These are phyloP conservation scores for Lomographa bimaculata DNA, from an alignment of 2,888 invertebrate genomes.

Conservation along the genomic window DNA sequence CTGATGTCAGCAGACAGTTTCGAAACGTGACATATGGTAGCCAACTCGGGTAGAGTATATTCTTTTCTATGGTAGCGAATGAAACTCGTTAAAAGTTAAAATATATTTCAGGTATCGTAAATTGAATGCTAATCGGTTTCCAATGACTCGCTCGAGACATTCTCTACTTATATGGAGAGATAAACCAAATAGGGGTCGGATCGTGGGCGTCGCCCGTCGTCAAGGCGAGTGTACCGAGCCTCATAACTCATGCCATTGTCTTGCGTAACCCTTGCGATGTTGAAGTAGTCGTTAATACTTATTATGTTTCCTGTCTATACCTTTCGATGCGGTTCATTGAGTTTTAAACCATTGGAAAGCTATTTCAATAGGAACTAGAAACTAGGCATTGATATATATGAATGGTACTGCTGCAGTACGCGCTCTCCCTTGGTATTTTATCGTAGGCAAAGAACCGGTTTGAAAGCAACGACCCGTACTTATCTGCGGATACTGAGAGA, in stretches of 20 bases:
- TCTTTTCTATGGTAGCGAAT: no score
- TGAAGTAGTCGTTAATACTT: conserved; percentile 57
- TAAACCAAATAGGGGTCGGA: conserved; percentile 60
- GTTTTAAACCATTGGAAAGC: conserved; percentile 47
- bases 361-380: conserved; percentile 28
- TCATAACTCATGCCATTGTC: conserved; percentile 63
- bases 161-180: conserved; percentile 72
- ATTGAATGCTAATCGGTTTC: conserved; percentile 58
- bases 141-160: conserved; percentile 53
- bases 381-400: conserved; percentile 34
- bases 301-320: conserved; percentile 66
- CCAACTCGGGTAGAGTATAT: no score
- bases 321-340: conserved; percentile 65
- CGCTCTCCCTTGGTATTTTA: conserved; percentile 46
- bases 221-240: conserved; percentile 48
- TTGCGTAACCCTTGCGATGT: conserved; percentile 63
- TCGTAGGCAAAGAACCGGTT: conserved; percentile 58
- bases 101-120: conserved; percentile 54
- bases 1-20: conserved; percentile 22
- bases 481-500: conserved; percentile 46
- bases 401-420: conserved; percentile 41
- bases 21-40: conserved; percentile 51
- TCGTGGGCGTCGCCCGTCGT: conserved; percentile 69
- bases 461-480: conserved; percentile 56
- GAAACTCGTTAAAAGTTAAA: no score